Evolutionary conservation across 64 coral and sea anemone species (phyloP).

Genomic region (Hydrozoanthus tunicans): DNA sequence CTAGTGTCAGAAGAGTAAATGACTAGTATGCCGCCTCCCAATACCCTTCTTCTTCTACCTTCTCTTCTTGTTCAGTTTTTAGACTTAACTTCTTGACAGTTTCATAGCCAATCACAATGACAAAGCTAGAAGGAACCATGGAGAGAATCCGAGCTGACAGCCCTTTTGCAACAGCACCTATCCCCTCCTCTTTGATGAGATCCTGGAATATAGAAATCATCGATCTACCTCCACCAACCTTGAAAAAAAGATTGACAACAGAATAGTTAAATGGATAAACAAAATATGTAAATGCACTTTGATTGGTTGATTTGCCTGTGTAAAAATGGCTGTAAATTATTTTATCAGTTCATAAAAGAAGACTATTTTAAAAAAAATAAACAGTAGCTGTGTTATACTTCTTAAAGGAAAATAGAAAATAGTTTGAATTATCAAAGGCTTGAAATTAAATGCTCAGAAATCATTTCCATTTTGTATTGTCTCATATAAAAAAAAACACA

Average conservation of each 20-base stretch:
- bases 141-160: conserved; percentile 83
- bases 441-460: too few relatives aligned
- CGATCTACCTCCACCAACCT: conserved; percentile 92
- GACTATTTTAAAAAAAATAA: too few relatives aligned
- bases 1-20: neutral
- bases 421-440: too few relatives aligned
- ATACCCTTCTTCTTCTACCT: conserved; percentile 85
- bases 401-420: too few relatives aligned
- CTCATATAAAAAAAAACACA: too few relatives aligned
- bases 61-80: conserved; percentile 71
- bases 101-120: conserved; percentile 94
- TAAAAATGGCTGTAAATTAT: too few relatives aligned
- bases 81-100: conserved; percentile 95
- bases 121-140: conserved; percentile 93
- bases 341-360: too few relatives aligned
- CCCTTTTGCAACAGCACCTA: conserved; percentile 76
- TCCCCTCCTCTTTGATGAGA: conserved; percentile 89
- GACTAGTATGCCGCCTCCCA: conserved; percentile 53
- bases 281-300: too few relatives aligned
- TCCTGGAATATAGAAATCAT: conserved; percentile 69
- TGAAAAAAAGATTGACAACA: neutral
- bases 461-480: too few relatives aligned
- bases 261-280: too few relatives aligned
- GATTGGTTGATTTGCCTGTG: too few relatives aligned
- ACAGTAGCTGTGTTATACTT: too few relatives aligned